A percentile compares a stretch with the other conserved stretches of the same genome.
Conservation (phyloP, 1,140 invertebrate genomes). For the Pinna nobilis region DNA sequence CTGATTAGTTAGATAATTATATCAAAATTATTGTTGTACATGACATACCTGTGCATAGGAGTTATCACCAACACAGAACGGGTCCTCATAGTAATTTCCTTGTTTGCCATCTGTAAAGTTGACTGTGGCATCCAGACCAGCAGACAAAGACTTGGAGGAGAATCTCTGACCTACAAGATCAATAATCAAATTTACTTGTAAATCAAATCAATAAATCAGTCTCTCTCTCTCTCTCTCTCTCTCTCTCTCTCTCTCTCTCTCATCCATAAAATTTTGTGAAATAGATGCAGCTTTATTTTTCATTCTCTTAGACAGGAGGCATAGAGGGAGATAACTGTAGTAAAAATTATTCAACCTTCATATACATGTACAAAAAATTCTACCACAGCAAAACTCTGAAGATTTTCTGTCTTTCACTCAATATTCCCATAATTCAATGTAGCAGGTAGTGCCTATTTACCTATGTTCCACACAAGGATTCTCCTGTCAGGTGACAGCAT, state of each 20-base stretch:
- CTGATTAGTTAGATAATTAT: too few relatives aligned
- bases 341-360: background rate
- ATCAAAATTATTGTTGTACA: too few relatives aligned
- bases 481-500: slow-evolving; percentile 56
- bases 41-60: slow-evolving; percentile 60
- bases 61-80: slow-evolving; percentile 63
- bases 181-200: background rate
- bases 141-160: slow-evolving; percentile 49
- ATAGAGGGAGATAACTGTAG: background rate
- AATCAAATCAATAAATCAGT: background rate
- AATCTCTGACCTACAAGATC: slow-evolving; percentile 59
- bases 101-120: slow-evolving; percentile 43
- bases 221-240: too few relatives aligned
- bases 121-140: slow-evolving; percentile 58
- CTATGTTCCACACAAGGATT: slow-evolving; percentile 68
- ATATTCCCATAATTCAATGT: background rate
- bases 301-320: too few relatives aligned
- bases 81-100: slow-evolving; percentile 47
- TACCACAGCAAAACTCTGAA: background rate
- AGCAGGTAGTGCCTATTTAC: slow-evolving; percentile 17
- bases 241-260: too few relatives aligned
- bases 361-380: background rate
- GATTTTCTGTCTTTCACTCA: background rate
- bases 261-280: too few relatives aligned
- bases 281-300: too few relatives aligned